Conservation (phyloP, 2,797 vertebrate genomes). For the Mormyrus proboscirostris region DNA sequence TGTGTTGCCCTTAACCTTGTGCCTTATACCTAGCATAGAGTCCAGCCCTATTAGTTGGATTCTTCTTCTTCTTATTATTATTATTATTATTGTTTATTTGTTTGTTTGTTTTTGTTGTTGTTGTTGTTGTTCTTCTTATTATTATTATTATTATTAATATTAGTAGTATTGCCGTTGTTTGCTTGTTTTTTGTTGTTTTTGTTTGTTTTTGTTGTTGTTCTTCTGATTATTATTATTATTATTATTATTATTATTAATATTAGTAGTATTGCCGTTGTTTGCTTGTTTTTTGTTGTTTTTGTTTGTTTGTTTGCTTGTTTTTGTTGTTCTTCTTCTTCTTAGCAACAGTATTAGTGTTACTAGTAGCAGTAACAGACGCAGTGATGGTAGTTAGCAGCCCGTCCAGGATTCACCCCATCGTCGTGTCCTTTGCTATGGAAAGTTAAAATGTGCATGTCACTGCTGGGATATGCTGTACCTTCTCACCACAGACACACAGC, state of each 20-base stretch:
- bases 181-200: too few relatives aligned
- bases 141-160: not conserved
- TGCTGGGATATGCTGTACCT: not conserved
- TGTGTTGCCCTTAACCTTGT: not conserved
- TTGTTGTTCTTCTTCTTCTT: not conserved
- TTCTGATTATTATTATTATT: not conserved
- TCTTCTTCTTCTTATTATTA: not conserved
- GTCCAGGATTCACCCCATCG: not conserved
- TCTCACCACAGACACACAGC: not conserved
- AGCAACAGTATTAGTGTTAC: not conserved
- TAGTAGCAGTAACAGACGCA: not conserved
- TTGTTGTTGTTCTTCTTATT: too few relatives aligned
- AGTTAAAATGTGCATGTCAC: not conserved
- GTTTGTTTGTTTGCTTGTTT: not conserved
- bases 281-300: too few relatives aligned
- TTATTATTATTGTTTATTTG: not conserved
- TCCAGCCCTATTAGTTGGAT: not conserved
- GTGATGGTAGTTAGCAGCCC: not conserved
- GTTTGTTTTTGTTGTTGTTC: too few relatives aligned
- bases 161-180: not conserved
- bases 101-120: too few relatives aligned
- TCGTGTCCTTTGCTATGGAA: not conserved
- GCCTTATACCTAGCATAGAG: not conserved
- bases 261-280: not conserved
- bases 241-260: not conserved